phyloP scores from a whole-genome alignment of 1,140 invertebrate genomes.

The Drosophila novamexicana region DNA sequence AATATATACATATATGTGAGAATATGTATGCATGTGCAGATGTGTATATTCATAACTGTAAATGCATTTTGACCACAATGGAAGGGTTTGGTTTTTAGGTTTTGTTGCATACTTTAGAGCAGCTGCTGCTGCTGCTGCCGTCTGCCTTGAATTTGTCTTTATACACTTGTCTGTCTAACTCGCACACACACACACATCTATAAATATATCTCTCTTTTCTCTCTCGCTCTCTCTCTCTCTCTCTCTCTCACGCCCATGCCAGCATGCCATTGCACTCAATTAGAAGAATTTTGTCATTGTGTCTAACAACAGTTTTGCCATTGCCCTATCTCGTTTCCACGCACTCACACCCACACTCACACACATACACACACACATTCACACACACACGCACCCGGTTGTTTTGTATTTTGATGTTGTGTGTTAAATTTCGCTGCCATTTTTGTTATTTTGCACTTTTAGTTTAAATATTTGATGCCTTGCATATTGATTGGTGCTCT shows the following conservation, averaged over 20 bases:
- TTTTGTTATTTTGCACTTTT: conserved; percentile 82
- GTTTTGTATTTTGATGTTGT: conserved; percentile 20
- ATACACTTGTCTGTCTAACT: conserved; percentile 42
- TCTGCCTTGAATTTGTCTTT: conserved; percentile 50
- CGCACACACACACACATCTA: conserved; percentile 10
- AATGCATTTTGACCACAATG: conserved; percentile 78
- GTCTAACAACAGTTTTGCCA: conserved; percentile 23
- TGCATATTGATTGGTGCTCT: conserved; percentile 80
- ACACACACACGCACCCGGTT: background rate
- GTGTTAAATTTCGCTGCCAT: conserved; percentile 74
- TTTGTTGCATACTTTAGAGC: conserved; percentile 52
- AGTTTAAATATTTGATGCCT: conserved; percentile 78
- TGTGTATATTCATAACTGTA: conserved; percentile 71
- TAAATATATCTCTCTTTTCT: conserved; percentile 21
- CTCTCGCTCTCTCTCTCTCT: conserved; percentile 36
- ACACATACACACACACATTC: background rate
- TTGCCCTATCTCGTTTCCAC: conserved; percentile 27
- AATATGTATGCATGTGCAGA: background rate
- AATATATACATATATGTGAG: conserved; percentile 10
- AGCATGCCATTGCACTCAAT: conserved; percentile 76
- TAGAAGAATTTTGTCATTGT: conserved; percentile 77
- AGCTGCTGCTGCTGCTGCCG: conserved; percentile 22
- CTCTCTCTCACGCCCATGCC: conserved; percentile 18
- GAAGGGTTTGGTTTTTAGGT: conserved; percentile 33
- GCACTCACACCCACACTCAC: background rate